Base-by-base conservation (phyloP, 2,113 vertebrate genomes). In the Taxidea taxus region DNA sequence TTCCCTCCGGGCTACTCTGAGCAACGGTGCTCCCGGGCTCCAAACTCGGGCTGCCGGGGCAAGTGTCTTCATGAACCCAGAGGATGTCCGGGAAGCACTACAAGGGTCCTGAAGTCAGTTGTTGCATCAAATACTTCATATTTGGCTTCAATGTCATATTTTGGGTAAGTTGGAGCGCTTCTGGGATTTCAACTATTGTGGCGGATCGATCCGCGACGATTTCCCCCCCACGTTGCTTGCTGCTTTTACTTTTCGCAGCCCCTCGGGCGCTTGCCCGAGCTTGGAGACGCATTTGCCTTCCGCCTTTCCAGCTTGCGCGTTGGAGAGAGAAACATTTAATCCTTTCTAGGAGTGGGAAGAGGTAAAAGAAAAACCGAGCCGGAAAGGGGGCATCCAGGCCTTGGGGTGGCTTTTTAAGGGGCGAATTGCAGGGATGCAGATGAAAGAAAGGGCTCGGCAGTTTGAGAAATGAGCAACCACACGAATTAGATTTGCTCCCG, bases 101-200 rank as follows among this genome's bases (percentile, higher is more conserved):
- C 98, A 99, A 99, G 98, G 99, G 99, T 97, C 99, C 99, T 56
- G 99, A 99, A 99, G 99, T 99, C 98, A 99, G 99, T 99, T 99
- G 99, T 99, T 99, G 99, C 98, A 99, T 99, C 98, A 99, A 99
- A 98, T 99, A 99, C 96, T 99, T 99, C 98, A 99, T 99, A 94
- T 99, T 99, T 90, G 99, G 99, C 95, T 99, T 99, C 99, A 99
- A 99, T 98, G 99, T 99, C 96, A 99, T 99, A 97, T 99, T 99
- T 98, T 99, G 99, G 99, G 99, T 99, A 98, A 99, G 99, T 99
- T 97, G 85, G 87, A 86, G 87, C 54, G 87, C 87, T 86, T 83
- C 62, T 70, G 49, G 66, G 88, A 31, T 97, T 70, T 12, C 51
- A 72, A 83, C 58, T 74, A 23, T 42, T 5, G 94, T 44, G 70